Conservation (phyloP, 2,797 vertebrate species). For the Aphelocoma californica region DNA sequence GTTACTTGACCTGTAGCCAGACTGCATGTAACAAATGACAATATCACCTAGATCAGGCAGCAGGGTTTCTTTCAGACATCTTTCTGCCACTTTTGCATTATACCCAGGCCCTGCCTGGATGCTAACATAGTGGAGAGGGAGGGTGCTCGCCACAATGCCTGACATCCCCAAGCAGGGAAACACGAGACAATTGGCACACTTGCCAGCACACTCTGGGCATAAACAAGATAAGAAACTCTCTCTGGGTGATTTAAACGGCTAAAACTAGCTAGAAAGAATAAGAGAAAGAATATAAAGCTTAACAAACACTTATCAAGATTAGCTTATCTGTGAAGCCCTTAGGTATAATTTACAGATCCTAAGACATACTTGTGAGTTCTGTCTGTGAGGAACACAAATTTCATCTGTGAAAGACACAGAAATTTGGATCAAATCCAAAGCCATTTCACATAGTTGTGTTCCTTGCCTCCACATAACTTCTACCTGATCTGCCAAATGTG, state of each 20-base stretch:
- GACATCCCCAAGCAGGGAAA: accelerated
- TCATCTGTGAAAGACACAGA: not conserved
- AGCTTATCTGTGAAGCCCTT: not conserved
- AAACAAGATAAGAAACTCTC: not conserved
- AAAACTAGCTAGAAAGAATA: not conserved
- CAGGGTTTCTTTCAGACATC: not conserved
- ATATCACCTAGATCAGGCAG: not conserved
- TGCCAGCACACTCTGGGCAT: not conserved
- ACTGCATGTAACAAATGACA: not conserved
- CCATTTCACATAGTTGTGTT: not conserved
- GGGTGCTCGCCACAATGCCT: accelerated
- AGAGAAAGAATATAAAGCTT: not conserved
- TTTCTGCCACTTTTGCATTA: not conserved
- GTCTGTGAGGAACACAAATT: not conserved
- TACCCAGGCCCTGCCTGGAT: not conserved
- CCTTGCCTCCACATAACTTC: not conserved
- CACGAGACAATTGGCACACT: not conserved
- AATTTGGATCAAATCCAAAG: not conserved
- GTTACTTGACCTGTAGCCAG: not conserved
- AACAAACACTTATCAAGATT: not conserved
- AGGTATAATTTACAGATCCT: not conserved
- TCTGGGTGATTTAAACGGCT: not conserved
- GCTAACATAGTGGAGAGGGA: not conserved
- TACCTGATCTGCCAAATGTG: not conserved
- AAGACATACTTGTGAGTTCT: not conserved